These are phyloP conservation scores for Synodontis membranacea DNA, from an alignment of 2,113 vertebrate species.

Conservation along the genomic window DNA sequence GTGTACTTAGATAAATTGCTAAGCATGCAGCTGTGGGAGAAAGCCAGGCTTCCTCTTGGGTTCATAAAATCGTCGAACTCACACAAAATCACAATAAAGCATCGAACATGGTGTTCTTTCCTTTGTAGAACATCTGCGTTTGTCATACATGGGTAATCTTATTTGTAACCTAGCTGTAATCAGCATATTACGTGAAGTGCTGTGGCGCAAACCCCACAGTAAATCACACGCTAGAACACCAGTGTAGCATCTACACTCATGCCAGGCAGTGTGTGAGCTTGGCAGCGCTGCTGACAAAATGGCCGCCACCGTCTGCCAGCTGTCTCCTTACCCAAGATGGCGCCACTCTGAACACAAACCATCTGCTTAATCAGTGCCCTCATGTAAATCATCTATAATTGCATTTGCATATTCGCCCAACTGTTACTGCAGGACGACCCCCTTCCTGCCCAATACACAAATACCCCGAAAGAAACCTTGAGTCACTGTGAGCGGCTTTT, in stretches of 20 bases:
- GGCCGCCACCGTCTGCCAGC: constrained; percentile 74
- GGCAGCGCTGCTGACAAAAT: constrained; percentile 76
- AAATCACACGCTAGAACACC: constrained; percentile 64
- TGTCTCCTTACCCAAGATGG: constrained; percentile 78
- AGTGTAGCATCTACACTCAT: constrained; percentile 61
- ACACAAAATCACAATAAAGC: background rate
- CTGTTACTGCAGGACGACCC: constrained; percentile 12
- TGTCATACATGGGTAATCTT: background rate
- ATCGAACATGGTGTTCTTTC: background rate
- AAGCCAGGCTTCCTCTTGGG: background rate
- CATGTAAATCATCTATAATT: constrained; percentile 84
- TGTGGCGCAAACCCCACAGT: background rate
- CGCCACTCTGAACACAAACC: constrained; percentile 73
- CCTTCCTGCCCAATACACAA: background rate
- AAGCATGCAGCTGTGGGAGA: background rate
- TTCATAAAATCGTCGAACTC: background rate
- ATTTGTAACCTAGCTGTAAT: background rate
- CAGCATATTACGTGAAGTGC: background rate
- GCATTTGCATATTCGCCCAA: constrained; percentile 74
- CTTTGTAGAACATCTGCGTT: constrained; percentile 13
- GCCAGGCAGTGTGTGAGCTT: constrained; percentile 61
- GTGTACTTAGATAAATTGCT: background rate
- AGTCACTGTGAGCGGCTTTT: constrained; percentile 16
- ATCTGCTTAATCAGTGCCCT: constrained; percentile 73
- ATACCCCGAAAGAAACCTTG: background rate